Evolutionary conservation across 2,797 vertebrate species (phyloP).

Genomic region (Enteromius unitaeniatus): DNA sequence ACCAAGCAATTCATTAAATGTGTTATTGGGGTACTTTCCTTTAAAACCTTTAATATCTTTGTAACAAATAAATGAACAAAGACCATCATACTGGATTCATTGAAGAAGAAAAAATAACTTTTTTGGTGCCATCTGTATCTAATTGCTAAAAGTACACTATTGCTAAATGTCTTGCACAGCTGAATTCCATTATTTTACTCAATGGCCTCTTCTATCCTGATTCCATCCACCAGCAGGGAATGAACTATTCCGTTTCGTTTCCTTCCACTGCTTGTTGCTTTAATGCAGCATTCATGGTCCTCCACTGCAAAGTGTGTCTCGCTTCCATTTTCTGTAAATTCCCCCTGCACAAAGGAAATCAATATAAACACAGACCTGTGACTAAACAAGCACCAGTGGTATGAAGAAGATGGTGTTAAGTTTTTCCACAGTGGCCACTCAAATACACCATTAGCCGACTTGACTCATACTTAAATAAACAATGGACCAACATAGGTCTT

Average conservation of each 20-base stretch:
- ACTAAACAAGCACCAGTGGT: slow-evolving; percentile 6
- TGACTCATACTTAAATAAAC: neutral
- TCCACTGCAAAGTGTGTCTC: slow-evolving; percentile 89
- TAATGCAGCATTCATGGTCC: slow-evolving; percentile 87
- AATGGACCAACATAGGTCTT: slow-evolving; percentile 1
- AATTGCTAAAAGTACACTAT: slow-evolving; percentile 35
- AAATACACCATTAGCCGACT: neutral
- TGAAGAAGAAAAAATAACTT: neutral
- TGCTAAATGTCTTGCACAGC: slow-evolving; percentile 17
- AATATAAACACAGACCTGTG: slow-evolving; percentile 2
- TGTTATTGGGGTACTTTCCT: neutral
- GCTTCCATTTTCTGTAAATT: slow-evolving; percentile 94
- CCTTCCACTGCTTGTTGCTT: slow-evolving; percentile 86
- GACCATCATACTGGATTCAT: slow-evolving; percentile 8
- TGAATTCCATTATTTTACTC: slow-evolving; percentile 66
- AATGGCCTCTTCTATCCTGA: slow-evolving; percentile 77
- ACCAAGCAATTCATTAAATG: neutral
- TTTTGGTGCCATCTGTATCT: slow-evolving; percentile 31
- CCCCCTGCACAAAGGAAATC: slow-evolving; percentile 78
- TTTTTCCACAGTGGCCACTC: neutral
- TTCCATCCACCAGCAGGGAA: slow-evolving; percentile 85
- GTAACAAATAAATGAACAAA: slow-evolving; percentile 1
- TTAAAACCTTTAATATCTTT: neutral
- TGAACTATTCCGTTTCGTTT: slow-evolving; percentile 87
- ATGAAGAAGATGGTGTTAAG: neutral